These are phyloP conservation scores for Antechinus stuartii DNA, from an alignment of 2,113 vertebrate genomes.

Conservation along the genomic window DNA sequence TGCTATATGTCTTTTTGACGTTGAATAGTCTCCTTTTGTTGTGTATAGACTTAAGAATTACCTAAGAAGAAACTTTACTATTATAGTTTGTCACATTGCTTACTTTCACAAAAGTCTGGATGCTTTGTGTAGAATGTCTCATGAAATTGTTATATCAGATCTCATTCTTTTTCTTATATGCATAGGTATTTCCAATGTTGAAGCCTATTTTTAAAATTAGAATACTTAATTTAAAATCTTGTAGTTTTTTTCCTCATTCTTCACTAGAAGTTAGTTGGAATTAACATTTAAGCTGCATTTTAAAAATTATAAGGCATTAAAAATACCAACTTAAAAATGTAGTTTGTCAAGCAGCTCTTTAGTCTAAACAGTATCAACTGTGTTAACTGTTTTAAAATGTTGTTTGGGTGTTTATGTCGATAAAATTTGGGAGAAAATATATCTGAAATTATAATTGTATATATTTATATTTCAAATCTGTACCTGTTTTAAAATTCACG, in stretches of 20 bases:
- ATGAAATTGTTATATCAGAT: not conserved
- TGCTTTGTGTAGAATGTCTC: not conserved
- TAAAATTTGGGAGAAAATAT: not conserved
- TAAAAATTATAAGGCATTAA: not conserved
- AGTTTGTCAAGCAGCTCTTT: slow-evolving; percentile 8
- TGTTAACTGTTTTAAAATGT: not conserved
- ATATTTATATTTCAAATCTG: not conserved
- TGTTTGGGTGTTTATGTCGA: slow-evolving; percentile 7
- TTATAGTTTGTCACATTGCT: not conserved
- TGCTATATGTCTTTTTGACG: not conserved
- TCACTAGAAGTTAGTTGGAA: not conserved
- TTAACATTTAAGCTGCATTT: not conserved
- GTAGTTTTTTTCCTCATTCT: not conserved
- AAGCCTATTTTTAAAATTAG: not conserved
- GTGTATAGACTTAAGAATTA: not conserved
- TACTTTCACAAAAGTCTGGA: not conserved
- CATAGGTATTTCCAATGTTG: not conserved
- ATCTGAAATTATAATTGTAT: not conserved
- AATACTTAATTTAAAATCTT: not conserved
- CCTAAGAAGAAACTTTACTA: not conserved
- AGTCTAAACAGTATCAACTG: not conserved
- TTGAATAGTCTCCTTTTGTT: not conserved
- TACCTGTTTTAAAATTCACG: not conserved
- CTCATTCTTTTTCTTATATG: not conserved
- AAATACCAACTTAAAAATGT: slow-evolving; percentile 45